Evolutionary conservation across 2,113 vertebrate species (phyloP), one percentile per base, ranked within the genome.

Genomic region (Sorex araneus): DNA sequence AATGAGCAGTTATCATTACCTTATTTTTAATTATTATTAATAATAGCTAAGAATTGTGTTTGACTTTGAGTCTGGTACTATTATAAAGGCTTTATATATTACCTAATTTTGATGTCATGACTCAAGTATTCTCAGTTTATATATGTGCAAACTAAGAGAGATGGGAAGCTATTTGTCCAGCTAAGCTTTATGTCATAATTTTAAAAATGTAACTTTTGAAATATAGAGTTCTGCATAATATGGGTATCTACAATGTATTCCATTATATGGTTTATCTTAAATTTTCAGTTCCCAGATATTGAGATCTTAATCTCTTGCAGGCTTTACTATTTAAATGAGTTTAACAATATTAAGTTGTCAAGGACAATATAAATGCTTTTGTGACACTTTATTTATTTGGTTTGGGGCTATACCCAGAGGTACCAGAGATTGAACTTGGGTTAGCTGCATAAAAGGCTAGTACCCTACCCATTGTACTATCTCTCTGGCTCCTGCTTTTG

Each of bases 291-390:
- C 23, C 23, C 3, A 67, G 47, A 50, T 50, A 43, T 34, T 77
- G 28, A 50, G 85, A 45, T 50, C 67, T 75, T 60, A 28, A 47
- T 76, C 30, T 93, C 77, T 71, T 76, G 67, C 6, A 67, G 11
- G 25, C 75, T 86, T 90, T 88, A 81, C 80, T 93, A 89, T 66
- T 27, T 83, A 96, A 90, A 67, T 78, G 43, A 91, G 73, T 40
- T n/a, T 40, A 1, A 6, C 34, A 90, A 95, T 34, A 47, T 32
- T 54, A 74, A 79, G 19, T 30, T 60, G 5, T 36, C 6, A 25
- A 9, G 8, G 10, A 40, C 36, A 73, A 13, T 11, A 4, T 2
- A 6, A 7, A 19, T 60, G 25, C 23, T 76, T 43, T 60, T 60
- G 30, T 70, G 6, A 73, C 21, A 27, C 5, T 77, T 60, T 60